Evolutionary conservation across 2,888 invertebrate genomes (phyloP), one percentile per base, ranked within the genome.

Genomic region (Sthenelais limicola): DNA sequence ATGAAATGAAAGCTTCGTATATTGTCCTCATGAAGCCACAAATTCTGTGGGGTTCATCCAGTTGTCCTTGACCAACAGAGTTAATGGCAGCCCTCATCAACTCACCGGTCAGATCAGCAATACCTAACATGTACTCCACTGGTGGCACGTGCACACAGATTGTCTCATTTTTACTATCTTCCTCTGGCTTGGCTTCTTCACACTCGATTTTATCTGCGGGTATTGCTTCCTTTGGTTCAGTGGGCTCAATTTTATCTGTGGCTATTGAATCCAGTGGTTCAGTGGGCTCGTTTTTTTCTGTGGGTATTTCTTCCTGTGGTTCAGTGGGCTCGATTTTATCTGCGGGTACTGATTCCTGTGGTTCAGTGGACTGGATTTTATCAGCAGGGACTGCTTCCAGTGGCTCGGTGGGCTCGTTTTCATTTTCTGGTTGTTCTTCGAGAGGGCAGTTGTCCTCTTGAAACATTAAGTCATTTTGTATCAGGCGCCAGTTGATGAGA

Each of bases 101-200:
- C 87, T 97, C 97, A 0, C 96, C 96, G 0, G 94, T 95, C 33
- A 96, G 89, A 88, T 97, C 96, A 0, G 93, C 93, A 43, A 96
- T 87, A 0, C 96, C 96, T 49, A 96, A 88, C 83, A 96, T 89
- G 79, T 90, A 92, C 76, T 92, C 92, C 4, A 80, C 73, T 0
- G 84, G 83, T 3, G 88, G 83, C 18, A 88, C 78, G 38, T 80
- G 76, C 15, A 85, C 82, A 35, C 58, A 26, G 21, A 73, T 62
- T 18, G 43, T 43, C n/a, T n/a, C n/a, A n/a, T n/a, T n/a, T n/a
- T n/a, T n/a, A 21, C n/a, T 56, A n/a, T 9, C 32, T 2, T 32
- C 56, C 18, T 18, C 18, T 52, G 52, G 52, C 33, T 2, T 32
- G 2, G 1, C 12, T 12, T 32, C 33, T 18, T 32, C 30, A 33